These are phyloP conservation scores for Nephotettix cincticeps DNA, from an alignment of 1,140 invertebrate genomes.

Conservation along the genomic window DNA sequence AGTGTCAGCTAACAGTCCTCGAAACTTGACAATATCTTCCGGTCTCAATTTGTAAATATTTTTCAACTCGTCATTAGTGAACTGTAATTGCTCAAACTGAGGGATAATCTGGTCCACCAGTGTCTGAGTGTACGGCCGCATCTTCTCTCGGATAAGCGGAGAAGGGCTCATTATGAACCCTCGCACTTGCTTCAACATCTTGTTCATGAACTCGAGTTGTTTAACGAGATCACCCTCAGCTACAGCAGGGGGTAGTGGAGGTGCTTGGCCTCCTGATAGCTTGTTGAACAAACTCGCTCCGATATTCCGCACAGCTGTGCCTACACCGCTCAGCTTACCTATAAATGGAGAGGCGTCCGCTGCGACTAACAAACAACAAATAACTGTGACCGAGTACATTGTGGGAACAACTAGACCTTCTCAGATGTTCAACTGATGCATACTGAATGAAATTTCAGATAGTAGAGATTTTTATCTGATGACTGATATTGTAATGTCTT, in stretches of 20 bases:
- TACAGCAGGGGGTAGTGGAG: neutral
- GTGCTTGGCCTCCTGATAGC: neutral
- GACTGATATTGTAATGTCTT: too few relatives aligned
- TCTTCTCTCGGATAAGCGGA: neutral
- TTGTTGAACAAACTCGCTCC: neutral
- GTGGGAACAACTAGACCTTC: too few relatives aligned
- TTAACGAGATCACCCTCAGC: neutral
- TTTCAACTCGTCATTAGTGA: conserved; percentile 5
- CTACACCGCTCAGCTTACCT: conserved; percentile 3
- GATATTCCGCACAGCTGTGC: conserved; percentile 4
- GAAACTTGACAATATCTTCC: conserved; percentile 6
- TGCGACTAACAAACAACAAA: neutral
- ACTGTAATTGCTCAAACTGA: neutral
- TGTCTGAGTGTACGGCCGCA: neutral
- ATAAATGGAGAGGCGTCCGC: neutral
- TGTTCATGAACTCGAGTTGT: conserved; percentile 15
- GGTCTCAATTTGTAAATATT: neutral
- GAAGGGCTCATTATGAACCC: neutral
- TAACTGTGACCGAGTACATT: too few relatives aligned
- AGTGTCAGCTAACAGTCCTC: neutral
- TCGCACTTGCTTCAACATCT: conserved; percentile 8
- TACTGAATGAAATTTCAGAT: too few relatives aligned
- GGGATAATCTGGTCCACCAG: conserved; percentile 3
- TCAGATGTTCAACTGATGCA: too few relatives aligned
- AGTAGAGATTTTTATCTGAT: too few relatives aligned